Evolutionary conservation across 2,113 vertebrate species (phyloP).

Genomic region (Chaetura pelagica): DNA sequence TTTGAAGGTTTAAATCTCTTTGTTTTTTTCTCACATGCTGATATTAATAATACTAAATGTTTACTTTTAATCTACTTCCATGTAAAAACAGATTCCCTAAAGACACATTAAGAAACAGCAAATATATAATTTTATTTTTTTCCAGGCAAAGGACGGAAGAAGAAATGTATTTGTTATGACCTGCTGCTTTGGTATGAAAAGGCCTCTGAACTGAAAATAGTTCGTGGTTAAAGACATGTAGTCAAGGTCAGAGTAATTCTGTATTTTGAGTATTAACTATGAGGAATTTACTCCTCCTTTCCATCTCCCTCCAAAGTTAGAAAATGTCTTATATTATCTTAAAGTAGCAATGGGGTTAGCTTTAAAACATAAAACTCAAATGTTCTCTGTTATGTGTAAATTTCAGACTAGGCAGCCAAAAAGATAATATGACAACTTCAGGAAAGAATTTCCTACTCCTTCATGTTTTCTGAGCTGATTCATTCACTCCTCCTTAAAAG

Average conservation of each 20-base stretch:
- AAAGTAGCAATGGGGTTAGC: background rate
- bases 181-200: conserved; percentile 43
- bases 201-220: conserved; percentile 30
- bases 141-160: background rate
- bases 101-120: background rate
- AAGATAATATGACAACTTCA: conserved; percentile 25
- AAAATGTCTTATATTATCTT: background rate
- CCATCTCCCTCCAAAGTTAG: background rate
- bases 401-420: conserved; percentile 4
- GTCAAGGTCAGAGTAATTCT: conserved; percentile 42
- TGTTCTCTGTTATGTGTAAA: background rate
- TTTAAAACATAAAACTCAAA: conserved; percentile 22
- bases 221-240: conserved; percentile 37
- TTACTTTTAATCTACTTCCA: background rate
- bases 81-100: background rate
- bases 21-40: background rate
- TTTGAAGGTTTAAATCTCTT: background rate
- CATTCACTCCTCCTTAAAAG: conserved; percentile 15
- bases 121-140: background rate
- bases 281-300: background rate
- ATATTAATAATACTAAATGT: background rate
- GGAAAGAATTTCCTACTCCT: conserved; percentile 13
- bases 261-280: background rate
- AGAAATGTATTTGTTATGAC: background rate
- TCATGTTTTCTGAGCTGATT: conserved; percentile 25